Conservation (phyloP, 2,888 invertebrate species). For the Reticulitermes lucifugus region DNA sequence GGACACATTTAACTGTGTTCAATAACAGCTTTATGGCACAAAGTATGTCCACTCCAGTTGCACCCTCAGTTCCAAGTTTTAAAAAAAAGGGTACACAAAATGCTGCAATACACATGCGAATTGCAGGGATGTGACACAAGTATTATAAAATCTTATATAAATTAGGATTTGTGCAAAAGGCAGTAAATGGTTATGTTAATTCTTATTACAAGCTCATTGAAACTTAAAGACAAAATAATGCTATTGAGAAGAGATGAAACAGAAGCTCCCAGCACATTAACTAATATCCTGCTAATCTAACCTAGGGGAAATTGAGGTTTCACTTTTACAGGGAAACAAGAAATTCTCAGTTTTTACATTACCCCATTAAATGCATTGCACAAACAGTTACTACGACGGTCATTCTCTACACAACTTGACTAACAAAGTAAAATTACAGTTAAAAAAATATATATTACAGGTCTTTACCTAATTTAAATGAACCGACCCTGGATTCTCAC, state of each 20-base stretch:
- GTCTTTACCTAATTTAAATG: constrained; percentile 35
- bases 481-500: constrained; percentile 25
- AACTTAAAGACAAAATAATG: neutral
- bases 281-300: neutral
- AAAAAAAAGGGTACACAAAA: neutral
- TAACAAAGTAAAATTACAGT: constrained; percentile 35
- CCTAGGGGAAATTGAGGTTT: neutral
- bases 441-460: constrained; percentile 42
- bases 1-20: constrained; percentile 29
- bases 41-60: constrained; percentile 30
- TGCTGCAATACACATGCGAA: neutral
- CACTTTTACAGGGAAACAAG: constrained; percentile 22
- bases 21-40: constrained; percentile 26
- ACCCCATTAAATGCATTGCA: constrained; percentile 39
- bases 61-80: constrained; percentile 25
- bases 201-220: neutral
- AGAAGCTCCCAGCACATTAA: constrained; percentile 3
- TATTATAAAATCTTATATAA: neutral
- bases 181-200: constrained; percentile 10
- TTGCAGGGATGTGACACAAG: constrained; percentile 13
- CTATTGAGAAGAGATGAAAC: constrained; percentile 28
- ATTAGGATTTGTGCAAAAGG: constrained; percentile 32
- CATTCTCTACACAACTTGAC: constrained; percentile 37
- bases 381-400: constrained; percentile 24
- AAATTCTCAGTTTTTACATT: constrained; percentile 24